These are phyloP conservation scores for Ibidorhyncha struthersii DNA, from an alignment of 2,113 vertebrate genomes.

Conservation along the genomic window DNA sequence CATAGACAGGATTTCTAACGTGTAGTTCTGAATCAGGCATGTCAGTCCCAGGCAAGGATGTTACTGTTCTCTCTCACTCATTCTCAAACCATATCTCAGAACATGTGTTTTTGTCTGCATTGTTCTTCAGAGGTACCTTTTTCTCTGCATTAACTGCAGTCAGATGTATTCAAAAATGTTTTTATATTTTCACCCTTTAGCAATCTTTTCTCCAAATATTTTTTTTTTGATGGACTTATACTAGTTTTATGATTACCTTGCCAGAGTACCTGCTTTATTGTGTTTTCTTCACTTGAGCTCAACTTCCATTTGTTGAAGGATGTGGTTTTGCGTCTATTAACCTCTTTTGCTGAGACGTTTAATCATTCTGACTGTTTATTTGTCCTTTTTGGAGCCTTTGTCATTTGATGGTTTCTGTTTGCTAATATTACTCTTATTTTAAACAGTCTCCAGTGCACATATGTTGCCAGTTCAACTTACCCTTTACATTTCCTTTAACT, in stretches of 20 bases:
- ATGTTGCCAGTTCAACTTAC: background rate
- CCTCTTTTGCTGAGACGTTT: background rate
- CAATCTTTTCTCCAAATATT: background rate
- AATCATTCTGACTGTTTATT: background rate
- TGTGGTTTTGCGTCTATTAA: background rate
- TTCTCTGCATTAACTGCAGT: background rate
- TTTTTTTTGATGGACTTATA: background rate
- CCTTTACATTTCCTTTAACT: background rate
- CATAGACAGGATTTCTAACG: background rate
- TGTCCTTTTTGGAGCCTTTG: background rate
- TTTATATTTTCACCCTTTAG: background rate
- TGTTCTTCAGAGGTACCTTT: background rate
- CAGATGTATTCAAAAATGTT: background rate
- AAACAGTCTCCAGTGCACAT: background rate
- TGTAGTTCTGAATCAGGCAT: background rate
- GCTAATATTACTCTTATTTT: background rate
- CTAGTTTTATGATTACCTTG: background rate
- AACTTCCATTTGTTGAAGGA: background rate
- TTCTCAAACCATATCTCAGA: background rate
- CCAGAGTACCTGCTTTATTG: fast-evolving
- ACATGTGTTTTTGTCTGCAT: background rate
- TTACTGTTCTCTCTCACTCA: background rate
- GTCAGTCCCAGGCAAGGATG: background rate
- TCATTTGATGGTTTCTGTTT: background rate
- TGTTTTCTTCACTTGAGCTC: background rate